A percentile compares a stretch with the other conserved stretches of the same genome.
Conservation (phyloP, 2,888 invertebrate species). For the Pristionchus maxplancki region DNA sequence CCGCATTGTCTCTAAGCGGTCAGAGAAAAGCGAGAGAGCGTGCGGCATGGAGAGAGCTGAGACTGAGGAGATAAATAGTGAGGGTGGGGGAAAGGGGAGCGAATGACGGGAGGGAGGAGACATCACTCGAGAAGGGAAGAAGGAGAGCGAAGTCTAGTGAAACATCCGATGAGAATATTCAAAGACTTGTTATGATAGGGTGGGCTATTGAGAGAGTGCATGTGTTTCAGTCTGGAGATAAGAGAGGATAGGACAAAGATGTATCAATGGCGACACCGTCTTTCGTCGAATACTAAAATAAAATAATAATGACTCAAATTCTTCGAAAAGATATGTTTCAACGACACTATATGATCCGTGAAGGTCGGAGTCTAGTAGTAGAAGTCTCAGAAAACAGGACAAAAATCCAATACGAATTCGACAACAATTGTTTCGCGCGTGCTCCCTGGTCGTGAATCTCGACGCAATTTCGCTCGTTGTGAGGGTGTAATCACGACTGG, state of each 20-base stretch:
- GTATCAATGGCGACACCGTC: too few species aligned
- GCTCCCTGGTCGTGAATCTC: background rate
- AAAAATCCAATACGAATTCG: background rate
- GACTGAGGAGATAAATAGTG: conserved; percentile 33
- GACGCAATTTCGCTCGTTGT: background rate
- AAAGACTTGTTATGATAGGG: background rate
- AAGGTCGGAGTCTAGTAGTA: background rate
- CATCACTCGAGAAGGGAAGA: background rate
- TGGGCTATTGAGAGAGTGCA: background rate
- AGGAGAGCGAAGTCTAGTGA: background rate
- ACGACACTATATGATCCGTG: background rate
- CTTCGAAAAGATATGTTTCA: background rate
- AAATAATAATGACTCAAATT: too few species aligned
- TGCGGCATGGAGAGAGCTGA: background rate
- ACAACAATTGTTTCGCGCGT: background rate
- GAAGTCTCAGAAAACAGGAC: background rate
- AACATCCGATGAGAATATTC: background rate
- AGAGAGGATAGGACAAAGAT: background rate
- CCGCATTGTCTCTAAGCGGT: background rate
- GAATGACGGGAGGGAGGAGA: conserved; percentile 3
- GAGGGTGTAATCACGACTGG: conserved; percentile 10
- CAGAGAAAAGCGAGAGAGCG: background rate
- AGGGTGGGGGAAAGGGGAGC: background rate
- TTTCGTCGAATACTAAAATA: background rate
- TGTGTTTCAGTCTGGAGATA: background rate